Base-by-base conservation (phyloP, 2,888 invertebrate genomes). In the Coenonympha glycerion region DNA sequence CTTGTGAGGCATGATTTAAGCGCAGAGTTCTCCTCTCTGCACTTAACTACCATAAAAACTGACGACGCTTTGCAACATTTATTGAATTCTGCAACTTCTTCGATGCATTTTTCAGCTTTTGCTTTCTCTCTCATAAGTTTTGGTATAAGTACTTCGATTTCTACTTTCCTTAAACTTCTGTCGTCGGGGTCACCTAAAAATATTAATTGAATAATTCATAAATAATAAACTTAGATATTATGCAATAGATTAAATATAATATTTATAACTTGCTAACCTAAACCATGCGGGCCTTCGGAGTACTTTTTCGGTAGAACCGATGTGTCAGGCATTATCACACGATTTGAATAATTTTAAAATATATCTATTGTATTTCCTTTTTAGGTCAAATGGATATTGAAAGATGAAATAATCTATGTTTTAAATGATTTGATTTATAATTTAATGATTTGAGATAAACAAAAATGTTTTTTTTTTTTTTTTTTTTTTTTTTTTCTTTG, bases 41-140 rank as follows among this genome's bases (percentile, higher is more conserved):
- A 97, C 60, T 88, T 91, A 3, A 93, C 74, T 1, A 93, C 91
- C 92, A 95, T 92, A 1, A 92, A 64, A 0, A 95, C 37, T 40
- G 90, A 89, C 47, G 88, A 86, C 2, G 87, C 89, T 72, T 92
- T 92, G 65, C 95, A 95, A 71, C 95, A 95, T 39, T 90, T 82
- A 26, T 90, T 88, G 66, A 93, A 93, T 40, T 92, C 90, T 69
- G 87, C 77, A 0, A 95, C 94, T 84, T 93, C 92, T 59, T 89
- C 76, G 0, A 70, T 54, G 76, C 98, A 98, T 75, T 96, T 95
- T 65, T 94, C 93, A 9, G 68, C 71, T 73, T 91, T 93, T 0
- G 96, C 93, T 63, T 91, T 92, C 18, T 95, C 94, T 60, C 97
- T 89, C 88, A 98, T 93, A 66, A 93, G 90, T 78, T 96, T 94